phyloP scores from a whole-genome alignment of 2,113 vertebrate species.

The Speoplatyrhinus poulsoni region DNA sequence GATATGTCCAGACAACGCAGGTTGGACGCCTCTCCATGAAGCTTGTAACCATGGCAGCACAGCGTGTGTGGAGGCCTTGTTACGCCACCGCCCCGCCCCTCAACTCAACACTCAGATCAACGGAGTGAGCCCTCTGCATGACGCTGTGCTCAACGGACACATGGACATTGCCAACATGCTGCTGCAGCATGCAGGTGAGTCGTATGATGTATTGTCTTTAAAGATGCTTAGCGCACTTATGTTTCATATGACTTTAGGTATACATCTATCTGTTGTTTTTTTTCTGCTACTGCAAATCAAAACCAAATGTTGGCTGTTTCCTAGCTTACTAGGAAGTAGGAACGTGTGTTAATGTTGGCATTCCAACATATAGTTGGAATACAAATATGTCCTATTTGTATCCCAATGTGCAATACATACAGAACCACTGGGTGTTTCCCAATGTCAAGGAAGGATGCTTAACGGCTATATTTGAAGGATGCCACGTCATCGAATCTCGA shows the following conservation, averaged over 20 bases:
- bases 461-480: no score
- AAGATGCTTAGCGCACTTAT: neutral
- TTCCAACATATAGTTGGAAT: no score
- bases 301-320: no score
- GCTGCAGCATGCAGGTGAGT: slow-evolving; percentile 86
- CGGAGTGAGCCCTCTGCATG: slow-evolving; percentile 92
- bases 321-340: no score
- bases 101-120: slow-evolving; percentile 87
- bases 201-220: neutral
- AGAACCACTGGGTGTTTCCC: no score
- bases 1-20: slow-evolving; percentile 84
- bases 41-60: slow-evolving; percentile 95
- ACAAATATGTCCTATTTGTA: no score
- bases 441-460: no score
- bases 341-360: no score
- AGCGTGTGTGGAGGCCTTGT: slow-evolving; percentile 88
- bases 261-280: no score
- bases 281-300: no score
- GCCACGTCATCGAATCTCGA: no score
- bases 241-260: neutral
- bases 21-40: slow-evolving; percentile 97
- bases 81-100: slow-evolving; percentile 85
- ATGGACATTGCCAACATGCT: slow-evolving; percentile 90
- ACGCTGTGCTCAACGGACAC: slow-evolving; percentile 88
- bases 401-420: no score